Conservation (phyloP, 2,113 vertebrate genomes). For the Mormoops blainvillei region DNA sequence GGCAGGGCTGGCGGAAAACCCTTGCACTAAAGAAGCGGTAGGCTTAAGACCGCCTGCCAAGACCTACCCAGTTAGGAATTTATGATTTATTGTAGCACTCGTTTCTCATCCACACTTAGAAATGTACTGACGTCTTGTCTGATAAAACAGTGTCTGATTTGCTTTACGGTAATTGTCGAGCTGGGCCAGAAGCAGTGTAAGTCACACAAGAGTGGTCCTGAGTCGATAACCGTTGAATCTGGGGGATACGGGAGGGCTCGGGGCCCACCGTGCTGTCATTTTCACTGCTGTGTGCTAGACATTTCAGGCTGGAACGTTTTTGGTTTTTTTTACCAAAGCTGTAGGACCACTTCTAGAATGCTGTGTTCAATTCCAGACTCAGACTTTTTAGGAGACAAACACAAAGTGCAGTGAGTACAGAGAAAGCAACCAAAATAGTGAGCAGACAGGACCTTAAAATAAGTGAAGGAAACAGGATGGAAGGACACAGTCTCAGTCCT, state of each 20-base stretch:
- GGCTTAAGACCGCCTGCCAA: not conserved
- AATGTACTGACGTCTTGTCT: not conserved
- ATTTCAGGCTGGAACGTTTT: not conserved
- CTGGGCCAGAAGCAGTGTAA: not conserved
- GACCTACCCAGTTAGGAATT: not conserved
- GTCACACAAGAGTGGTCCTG: fast-evolving
- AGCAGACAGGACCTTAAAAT: not conserved
- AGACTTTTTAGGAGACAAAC: not conserved
- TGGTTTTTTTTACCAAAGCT: no score
- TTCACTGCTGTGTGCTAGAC: not conserved
- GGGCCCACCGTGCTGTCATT: fast-evolving
- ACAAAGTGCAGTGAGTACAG: not conserved
- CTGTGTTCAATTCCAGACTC: fast-evolving
- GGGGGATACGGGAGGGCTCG: no score
- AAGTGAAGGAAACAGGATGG: not conserved
- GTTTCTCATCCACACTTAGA: not conserved
- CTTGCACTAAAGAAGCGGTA: not conserved
- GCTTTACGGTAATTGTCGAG: not conserved
- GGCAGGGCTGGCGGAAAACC: not conserved
- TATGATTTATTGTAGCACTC: not conserved
- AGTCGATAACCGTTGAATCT: not conserved
- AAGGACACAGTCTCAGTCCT: not conserved
- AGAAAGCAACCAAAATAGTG: not conserved
- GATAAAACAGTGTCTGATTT: not conserved
- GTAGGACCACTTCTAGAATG: not conserved